Base-by-base conservation (phyloP, 2,113 vertebrate genomes). In the Gymnarchus niloticus region DNA sequence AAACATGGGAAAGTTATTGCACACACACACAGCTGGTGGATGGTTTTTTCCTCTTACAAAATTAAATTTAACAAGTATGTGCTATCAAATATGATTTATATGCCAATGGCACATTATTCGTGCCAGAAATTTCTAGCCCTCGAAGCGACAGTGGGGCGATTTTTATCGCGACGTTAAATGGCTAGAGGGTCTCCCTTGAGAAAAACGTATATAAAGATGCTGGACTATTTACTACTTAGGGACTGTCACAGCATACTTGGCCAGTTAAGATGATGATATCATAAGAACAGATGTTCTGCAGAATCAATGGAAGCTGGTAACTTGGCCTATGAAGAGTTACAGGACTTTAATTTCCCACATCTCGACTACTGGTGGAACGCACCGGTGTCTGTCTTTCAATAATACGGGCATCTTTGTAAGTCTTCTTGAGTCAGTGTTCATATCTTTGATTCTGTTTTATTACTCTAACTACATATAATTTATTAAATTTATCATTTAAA, bases 231-330 rank as follows among this genome's bases (percentile, higher is more conserved):
- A 37, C 28, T 54, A 69, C 17, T 37, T 54, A 81, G 52, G n/a
- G 7, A 81, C 54, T 81, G n/a, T 51, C n/a, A 28, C 78, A 81
- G 46, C 49, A 81, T 81, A 9, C 76, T 49, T 52, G 12, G n/a
- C 23, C 51, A 33, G 23, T 33, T 51, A 82, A 56, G 48, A 82
- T 28, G 46, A 14, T 54, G 80, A 48, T 82, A 6, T 23, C n/a
- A 51, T 51, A 82, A 82, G 19, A 82, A 52, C 51, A 82, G 25
- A 54, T 54, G 80, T 56, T 56, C 77, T 25, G 49, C 77, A 81
- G 48, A 81, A 81, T 81, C 77, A 82, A 37, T 56, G 51, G 54
- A 49, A 82, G 56, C 80, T 51, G 51, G 37, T 82, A 82, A 82
- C 51, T 37, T 82, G n/a, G 52, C n/a, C 80, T 3, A 10, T 54